Percentiles rank a stretch among this genome's conserved stretches.
These are phyloP conservation scores for Himantopus leucocephalus DNA, from an alignment of 2,113 vertebrate genomes.

Conservation along the genomic window DNA sequence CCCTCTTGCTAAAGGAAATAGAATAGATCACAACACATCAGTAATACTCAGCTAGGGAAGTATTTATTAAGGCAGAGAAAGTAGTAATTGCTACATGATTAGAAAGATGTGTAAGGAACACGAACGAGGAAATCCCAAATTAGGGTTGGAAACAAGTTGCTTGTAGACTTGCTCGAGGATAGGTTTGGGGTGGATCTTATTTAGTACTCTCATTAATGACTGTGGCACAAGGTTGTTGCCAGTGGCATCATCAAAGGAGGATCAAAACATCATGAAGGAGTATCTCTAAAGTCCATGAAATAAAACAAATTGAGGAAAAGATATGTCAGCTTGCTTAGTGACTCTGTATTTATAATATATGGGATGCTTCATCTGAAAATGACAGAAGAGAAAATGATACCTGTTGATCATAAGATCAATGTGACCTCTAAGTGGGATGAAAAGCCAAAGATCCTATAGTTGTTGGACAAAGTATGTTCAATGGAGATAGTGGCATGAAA, in stretches of 20 bases:
- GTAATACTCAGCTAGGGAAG: not conserved
- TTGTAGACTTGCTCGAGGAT: not conserved
- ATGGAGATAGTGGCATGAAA: not conserved
- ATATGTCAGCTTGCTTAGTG: not conserved
- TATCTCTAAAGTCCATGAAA: not conserved
- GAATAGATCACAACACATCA: not conserved
- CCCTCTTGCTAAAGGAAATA: not conserved
- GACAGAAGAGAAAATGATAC: not conserved
- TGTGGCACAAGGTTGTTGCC: not conserved
- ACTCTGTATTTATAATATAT: not conserved
- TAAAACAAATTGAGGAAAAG: not conserved
- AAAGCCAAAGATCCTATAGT: not conserved
- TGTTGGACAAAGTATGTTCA: not conserved
- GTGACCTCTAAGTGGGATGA: not conserved
- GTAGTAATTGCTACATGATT: not conserved
- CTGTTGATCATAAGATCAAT: not conserved
- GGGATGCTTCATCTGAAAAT: not conserved
- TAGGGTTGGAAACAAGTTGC: not conserved
- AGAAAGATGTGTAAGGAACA: not conserved
- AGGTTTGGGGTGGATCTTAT: not conserved
- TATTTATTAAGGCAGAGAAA: not conserved
- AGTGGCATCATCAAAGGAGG: not conserved
- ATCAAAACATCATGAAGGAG: not conserved
- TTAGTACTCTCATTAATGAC: not conserved
- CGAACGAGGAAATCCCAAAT: not conserved